These are phyloP conservation scores for Botia almorhae DNA, from an alignment of 2,797 vertebrate genomes.

Conservation along the genomic window DNA sequence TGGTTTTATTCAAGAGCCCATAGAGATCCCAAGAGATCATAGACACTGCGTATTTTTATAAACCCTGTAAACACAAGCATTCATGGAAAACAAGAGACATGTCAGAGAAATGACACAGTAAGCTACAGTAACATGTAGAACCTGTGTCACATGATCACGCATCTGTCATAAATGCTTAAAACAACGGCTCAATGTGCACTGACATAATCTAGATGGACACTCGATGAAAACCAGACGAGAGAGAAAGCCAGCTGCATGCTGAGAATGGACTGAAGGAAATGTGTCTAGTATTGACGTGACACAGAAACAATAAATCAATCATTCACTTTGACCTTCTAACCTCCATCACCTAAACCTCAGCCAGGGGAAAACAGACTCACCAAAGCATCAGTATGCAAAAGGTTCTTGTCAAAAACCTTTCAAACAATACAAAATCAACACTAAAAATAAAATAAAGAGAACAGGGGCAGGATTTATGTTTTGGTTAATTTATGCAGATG, in stretches of 20 bases:
- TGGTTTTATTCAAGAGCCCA: constrained; percentile 24
- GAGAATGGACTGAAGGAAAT: not conserved
- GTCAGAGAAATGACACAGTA: constrained; percentile 9
- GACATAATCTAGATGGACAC: not conserved
- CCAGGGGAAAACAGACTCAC: constrained; percentile 42
- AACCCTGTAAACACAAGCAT: constrained; percentile 18
- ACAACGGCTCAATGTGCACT: not conserved
- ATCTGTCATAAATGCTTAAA: not conserved
- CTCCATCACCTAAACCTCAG: constrained; percentile 31
- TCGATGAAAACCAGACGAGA: constrained; percentile 18
- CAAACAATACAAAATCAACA: constrained; percentile 11
- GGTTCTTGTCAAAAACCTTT: constrained; percentile 52
- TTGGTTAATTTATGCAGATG: too few species aligned
- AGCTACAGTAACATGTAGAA: not conserved
- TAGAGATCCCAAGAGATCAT: constrained; percentile 8
- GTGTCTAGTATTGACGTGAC: not conserved
- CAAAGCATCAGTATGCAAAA: constrained; percentile 45
- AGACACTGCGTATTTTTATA: constrained; percentile 24
- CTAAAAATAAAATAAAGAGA: too few species aligned
- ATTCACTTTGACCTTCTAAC: constrained; percentile 4
- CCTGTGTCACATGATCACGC: constrained; percentile 5
- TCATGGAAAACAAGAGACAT: constrained; percentile 12
- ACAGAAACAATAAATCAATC: not conserved
- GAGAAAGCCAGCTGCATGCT: not conserved
- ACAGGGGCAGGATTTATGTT: too few species aligned